Base-by-base conservation (phyloP, 2,113 vertebrate genomes). In the Phaetusa simplex region DNA sequence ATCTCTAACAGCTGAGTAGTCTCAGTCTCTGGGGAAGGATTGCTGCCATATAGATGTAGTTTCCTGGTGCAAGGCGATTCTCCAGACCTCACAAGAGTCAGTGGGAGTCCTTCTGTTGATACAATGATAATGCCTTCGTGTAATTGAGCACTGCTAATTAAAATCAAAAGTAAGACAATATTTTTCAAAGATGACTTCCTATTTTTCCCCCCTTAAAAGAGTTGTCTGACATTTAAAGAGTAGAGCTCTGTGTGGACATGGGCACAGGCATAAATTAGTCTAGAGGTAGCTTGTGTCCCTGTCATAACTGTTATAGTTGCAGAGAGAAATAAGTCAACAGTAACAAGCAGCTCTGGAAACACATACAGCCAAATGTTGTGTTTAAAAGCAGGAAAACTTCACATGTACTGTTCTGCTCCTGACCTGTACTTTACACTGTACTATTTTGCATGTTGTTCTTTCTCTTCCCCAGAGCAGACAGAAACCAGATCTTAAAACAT, bases 401-500 rank as follows among this genome's bases (percentile, higher is more conserved):
- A 9, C 42, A 40, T 20, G 59, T 38, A 23, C 43, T 49, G 52
- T 20, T 95, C 66, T 87, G 43, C 53, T 87, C 47, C 88, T 95
- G 96, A 97, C 96, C 95, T 76, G 56, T 91, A 77, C 53, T 73
- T 97, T 71, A 82, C 86, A 90, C 86, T 64, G 50, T 8, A 87
- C 73, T 66, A 3, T 55, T 95, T 55, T 49, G 80, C 4, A 2
- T 94, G 61, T 85, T 95, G 69, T 82, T 89, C 86, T 87, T 95
- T 95, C 74, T 90, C 65, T 69, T 81, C 85, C 90, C 83, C 67
- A 92, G 87, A 86, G 95, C 73, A 92, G 81, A 88, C 84, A 90
- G 87, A 97, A 98, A 96, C 89, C 88, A 96, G 97, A 96, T 95
- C 91, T 96, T 66, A 93, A 87, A 90, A 94, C 74, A 88, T 76